phyloP scores from a whole-genome alignment of 2,888 invertebrate genomes.

The Gnatocerus cornutus region DNA sequence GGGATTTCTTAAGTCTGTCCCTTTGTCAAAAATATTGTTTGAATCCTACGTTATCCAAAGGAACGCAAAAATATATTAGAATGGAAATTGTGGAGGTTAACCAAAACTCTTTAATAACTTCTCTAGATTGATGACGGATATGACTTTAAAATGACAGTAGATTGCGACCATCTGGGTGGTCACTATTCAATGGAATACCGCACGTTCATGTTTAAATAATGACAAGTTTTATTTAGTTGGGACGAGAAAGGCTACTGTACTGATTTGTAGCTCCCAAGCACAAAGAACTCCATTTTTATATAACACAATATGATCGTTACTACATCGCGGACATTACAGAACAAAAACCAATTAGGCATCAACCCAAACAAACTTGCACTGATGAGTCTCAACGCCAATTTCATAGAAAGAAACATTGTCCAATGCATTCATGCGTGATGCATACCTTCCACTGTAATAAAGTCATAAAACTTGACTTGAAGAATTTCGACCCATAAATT shows the following conservation, averaged over 20 bases:
- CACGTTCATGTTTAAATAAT: conserved; percentile 52
- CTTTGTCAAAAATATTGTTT: conserved; percentile 51
- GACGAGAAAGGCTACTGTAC: conserved; percentile 50
- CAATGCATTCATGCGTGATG: conserved; percentile 34
- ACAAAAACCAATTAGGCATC: conserved; percentile 26
- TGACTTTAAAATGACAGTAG: conserved; percentile 52
- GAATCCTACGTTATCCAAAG: conserved; percentile 11
- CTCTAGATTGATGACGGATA: conserved; percentile 52
- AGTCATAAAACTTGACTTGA: conserved; percentile 38
- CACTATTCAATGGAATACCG: conserved; percentile 49
- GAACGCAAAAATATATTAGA: conserved; percentile 10
- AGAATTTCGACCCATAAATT: conserved; percentile 47
- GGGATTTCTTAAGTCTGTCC: conserved; percentile 54
- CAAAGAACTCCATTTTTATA: conserved; percentile 47
- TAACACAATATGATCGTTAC: conserved; percentile 39
- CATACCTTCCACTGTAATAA: conserved; percentile 34
- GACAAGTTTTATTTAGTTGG: conserved; percentile 49
- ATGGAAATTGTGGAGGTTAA: neutral
- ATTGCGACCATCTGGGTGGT: conserved; percentile 52
- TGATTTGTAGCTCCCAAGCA: conserved; percentile 49
- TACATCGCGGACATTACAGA: conserved; percentile 24
- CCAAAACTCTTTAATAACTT: conserved; percentile 39
- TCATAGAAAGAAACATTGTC: conserved; percentile 22
- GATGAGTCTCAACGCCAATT: conserved; percentile 26
- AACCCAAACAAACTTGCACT: conserved; percentile 33